Conservation (phyloP, 2,888 invertebrate species). For the Andrena chrysosceles region DNA sequence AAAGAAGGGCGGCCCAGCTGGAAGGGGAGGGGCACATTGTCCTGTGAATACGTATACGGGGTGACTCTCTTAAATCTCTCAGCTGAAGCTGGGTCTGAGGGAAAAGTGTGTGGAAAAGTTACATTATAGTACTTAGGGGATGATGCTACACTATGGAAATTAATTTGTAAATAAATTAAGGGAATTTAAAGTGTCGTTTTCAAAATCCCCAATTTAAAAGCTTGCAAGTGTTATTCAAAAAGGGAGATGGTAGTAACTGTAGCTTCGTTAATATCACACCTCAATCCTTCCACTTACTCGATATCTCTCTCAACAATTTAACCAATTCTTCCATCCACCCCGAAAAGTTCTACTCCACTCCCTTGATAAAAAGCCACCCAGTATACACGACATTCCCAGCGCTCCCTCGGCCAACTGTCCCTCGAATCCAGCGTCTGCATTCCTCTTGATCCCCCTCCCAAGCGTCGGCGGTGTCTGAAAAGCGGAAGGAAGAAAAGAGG, state of each 20-base stretch:
- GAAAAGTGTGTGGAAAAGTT: neutral
- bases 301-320: neutral
- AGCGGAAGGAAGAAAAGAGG: constrained; percentile 62
- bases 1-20: constrained; percentile 38
- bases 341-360: neutral
- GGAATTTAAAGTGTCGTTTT: no score
- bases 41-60: constrained; percentile 50
- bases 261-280: no score
- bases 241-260: no score
- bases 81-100: neutral
- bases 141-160: neutral
- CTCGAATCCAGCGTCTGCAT: constrained; percentile 57
- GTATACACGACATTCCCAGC: constrained; percentile 44
- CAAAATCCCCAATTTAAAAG: neutral
- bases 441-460: constrained; percentile 44
- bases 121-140: no score
- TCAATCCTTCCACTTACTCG: no score
- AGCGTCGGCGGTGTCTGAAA: constrained; percentile 45
- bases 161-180: no score
- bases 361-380: constrained; percentile 8
- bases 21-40: constrained; percentile 48
- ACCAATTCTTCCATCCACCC: neutral
- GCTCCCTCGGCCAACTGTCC: constrained; percentile 52
- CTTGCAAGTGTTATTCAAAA: no score
- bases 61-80: neutral